Percentiles rank a stretch among this genome's conserved stretches.
phyloP scores from a whole-genome alignment of 2,113 vertebrate species.

The Neogobius melanostomus region DNA sequence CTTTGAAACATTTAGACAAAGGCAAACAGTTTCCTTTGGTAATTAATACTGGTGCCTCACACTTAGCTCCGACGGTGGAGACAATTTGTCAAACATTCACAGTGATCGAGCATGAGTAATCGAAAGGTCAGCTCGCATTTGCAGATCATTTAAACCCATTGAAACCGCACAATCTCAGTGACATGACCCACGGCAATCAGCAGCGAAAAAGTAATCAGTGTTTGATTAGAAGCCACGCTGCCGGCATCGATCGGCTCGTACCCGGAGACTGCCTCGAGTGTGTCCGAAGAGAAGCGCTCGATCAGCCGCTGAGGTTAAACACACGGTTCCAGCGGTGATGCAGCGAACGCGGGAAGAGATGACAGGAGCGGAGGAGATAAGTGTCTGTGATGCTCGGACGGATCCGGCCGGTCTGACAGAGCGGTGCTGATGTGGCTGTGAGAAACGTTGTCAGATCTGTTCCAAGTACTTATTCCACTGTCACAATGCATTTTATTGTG shows the following conservation, averaged over 20 bases:
- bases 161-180: conserved; percentile 55
- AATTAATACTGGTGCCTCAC: conserved; percentile 11
- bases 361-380: conserved; percentile 43
- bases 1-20: background rate
- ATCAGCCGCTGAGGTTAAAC: conserved; percentile 59
- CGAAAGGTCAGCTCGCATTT: conserved; percentile 42
- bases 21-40: background rate
- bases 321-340: conserved; percentile 40
- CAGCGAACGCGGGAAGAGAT: conserved; percentile 27
- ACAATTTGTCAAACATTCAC: conserved; percentile 18
- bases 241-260: conserved; percentile 57
- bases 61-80: background rate
- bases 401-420: conserved; percentile 31
- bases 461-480: conserved; percentile 9
- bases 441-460: conserved; percentile 17
- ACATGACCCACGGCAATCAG: conserved; percentile 58
- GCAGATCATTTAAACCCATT: conserved; percentile 48
- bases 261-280: conserved; percentile 40
- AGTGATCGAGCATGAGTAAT: conserved; percentile 10
- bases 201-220: conserved; percentile 64
- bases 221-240: conserved; percentile 59
- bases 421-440: conserved; percentile 19
- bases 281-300: conserved; percentile 52
- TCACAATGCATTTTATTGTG: conserved; percentile 29
- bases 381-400: conserved; percentile 29